Evolutionary conservation across 2,888 invertebrate species (phyloP).

Genomic region (Bimastos eiseni): DNA sequence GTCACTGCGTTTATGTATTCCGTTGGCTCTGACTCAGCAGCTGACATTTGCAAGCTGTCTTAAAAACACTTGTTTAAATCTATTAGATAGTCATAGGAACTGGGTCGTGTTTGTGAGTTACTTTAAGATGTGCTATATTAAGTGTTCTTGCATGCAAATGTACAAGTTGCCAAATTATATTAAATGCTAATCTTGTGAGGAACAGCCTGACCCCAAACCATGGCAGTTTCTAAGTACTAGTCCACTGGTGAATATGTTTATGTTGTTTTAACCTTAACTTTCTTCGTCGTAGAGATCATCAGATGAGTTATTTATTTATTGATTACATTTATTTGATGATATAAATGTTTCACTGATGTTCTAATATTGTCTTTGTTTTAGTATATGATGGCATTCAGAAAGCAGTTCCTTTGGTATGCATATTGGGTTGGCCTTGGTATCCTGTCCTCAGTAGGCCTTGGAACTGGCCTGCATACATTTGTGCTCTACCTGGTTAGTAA

Average conservation of each 20-base stretch:
- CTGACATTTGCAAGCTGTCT: no score
- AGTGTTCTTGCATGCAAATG: no score
- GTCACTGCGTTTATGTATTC: no score
- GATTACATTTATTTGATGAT: not conserved
- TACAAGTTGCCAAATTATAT: no score
- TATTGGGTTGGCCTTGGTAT: slow-evolving; percentile 94
- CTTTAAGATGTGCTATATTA: no score
- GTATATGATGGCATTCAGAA: slow-evolving; percentile 40
- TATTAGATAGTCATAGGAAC: no score
- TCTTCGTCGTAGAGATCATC: no score
- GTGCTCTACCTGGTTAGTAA: slow-evolving; percentile 78
- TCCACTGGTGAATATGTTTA: not conserved
- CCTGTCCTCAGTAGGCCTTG: slow-evolving; percentile 93
- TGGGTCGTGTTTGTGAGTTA: no score
- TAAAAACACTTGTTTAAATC: no score
- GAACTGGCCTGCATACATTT: slow-evolving; percentile 98
- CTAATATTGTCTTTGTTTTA: slow-evolving; percentile 32
- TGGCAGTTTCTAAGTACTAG: not conserved
- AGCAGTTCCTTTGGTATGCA: slow-evolving; percentile 72
- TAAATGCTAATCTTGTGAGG: no score
- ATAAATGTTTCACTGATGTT: not conserved
- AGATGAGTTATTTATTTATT: not conserved
- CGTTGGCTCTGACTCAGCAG: no score
- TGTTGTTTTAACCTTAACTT: not conserved
- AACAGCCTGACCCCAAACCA: no score